Evolutionary conservation across 2,888 invertebrate species (phyloP), one percentile per base, ranked within the genome.

Genomic region (Luperina testacea): DNA sequence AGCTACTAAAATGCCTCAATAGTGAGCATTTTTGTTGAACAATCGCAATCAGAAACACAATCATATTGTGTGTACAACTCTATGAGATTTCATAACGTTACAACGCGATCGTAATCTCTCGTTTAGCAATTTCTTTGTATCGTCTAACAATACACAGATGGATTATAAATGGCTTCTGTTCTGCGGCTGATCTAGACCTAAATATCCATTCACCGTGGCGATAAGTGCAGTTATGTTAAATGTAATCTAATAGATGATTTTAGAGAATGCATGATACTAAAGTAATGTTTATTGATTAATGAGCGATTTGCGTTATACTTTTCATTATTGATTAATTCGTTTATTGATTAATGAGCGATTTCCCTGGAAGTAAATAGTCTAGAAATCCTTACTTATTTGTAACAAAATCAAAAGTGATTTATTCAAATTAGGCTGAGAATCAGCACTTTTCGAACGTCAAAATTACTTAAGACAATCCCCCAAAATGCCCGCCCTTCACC

Each of bases 171-270:
- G 80, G 78, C 75, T 80, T 84, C 78, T 77, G 78, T 80, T 84
- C 78, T 77, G 78, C 81, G 79, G 13, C 72, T 88, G 92, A 92
- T 94, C 94, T 92, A 94, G 93, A 94, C 94, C 95, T 86, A 92
- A 79, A 91, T 95, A 92, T 68, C 75, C 92, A 90, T 73, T 75
- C 72, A 91, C 91, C 95, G 93, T 94, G 90, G 80, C 90, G 86
- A 76, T 86, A 75, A 48, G 75, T 57, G 73, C 79, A 78, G 53
- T 75, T 81, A 73, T 15, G 59, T 51, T 75, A n/a, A 74, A 74
- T 45, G n/a, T 68, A 65, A 82, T 74, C 24, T 68, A 76, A 79
- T 70, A 72, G n/a, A 77, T 82, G 70, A 2, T 64, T 59, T 68
- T 59, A 63, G 0, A 59, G 65, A 74, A 71, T 63, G 42, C 51